Evolutionary conservation across 2,888 invertebrate genomes (phyloP), one percentile per base, ranked within the genome.

Genomic region (Atethmia centrago): DNA sequence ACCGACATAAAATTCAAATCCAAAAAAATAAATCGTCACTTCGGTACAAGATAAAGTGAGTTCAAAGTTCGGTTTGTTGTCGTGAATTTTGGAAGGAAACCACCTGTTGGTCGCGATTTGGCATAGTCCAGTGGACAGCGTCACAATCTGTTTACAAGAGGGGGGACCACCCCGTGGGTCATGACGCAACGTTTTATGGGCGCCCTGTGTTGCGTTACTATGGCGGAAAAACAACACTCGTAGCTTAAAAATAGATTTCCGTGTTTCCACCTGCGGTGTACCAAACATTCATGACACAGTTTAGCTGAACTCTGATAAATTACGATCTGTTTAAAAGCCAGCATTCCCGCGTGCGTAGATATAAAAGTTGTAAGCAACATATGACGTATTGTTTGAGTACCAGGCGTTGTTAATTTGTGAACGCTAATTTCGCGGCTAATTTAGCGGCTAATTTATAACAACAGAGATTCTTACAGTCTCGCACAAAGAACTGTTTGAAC

Each of bases 101-200:
- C 95, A 96, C 95, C 95, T 95, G 96, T 95, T 96, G 95, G 90
- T 87, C 90, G 90, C 92, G 91, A 92, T 94, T 94, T 92, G 92
- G 90, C 92, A 90, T 92, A 93, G 93, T 92, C 93, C 91, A 90
- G 90, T 90, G 92, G 93, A 90, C 90, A 93, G 88, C 94, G 94
- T 94, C 95, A 94, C 93, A 92, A 94, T 94, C 94, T 96, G 96
- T 96, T 96, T 96, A 96, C 96, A 93, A 94, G 94, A 92, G 92
- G 93, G 92, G 91, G 92, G 89, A 87, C 90, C 91, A 92, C 93
- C 92, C 91, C 85, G 86, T 89, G 89, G 85, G 90, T 89, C 90
- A 90, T 96, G 96, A 96, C 96, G 96, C 94, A 95, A 95, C 88
- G 90, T 88, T 95, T 95, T 94, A 95, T 93, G 92, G 92, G 90